phyloP scores from a whole-genome alignment of 2,888 invertebrate species.

The Perithous albicinctus region DNA sequence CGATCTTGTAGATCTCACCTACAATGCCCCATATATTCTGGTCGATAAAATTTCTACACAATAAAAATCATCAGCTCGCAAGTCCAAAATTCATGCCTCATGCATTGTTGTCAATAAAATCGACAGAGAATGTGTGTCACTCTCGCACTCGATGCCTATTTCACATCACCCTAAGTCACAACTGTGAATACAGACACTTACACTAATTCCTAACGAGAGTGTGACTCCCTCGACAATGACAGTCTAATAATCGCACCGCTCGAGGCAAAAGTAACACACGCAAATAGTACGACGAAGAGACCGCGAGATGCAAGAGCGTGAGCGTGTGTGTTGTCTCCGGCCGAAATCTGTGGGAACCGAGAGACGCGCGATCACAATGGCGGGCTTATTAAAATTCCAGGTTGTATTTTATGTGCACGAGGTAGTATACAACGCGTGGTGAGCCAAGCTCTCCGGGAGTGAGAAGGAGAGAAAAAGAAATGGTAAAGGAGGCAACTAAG shows the following conservation, averaged over 20 bases:
- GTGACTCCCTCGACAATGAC: constrained; percentile 29
- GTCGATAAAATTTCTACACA: background rate
- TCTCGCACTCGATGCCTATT: background rate
- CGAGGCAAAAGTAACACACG: constrained; percentile 18
- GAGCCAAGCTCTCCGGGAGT: constrained; percentile 53
- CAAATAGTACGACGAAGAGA: constrained; percentile 25
- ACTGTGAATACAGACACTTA: constrained; percentile 1
- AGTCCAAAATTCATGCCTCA: background rate
- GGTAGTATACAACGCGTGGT: constrained; percentile 68
- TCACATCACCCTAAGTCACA: background rate
- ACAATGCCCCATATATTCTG: no score
- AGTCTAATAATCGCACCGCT: constrained; percentile 36
- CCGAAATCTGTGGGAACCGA: constrained; percentile 78
- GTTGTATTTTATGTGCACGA: constrained; percentile 80
- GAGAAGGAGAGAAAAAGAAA: constrained; percentile 33
- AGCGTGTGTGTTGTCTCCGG: constrained; percentile 72
- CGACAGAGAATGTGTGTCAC: background rate
- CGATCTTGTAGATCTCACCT: no score
- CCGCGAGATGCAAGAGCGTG: constrained; percentile 51
- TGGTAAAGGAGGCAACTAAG: constrained; percentile 19
- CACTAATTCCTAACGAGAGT: background rate
- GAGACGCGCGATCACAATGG: constrained; percentile 76
- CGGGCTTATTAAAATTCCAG: constrained; percentile 82
- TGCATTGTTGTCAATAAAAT: background rate
- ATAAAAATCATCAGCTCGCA: background rate